Percentiles rank a stretch among this genome's conserved stretches.
These are phyloP conservation scores for Carabus problematicus DNA, from an alignment of 2,888 invertebrate genomes.

Conservation along the genomic window DNA sequence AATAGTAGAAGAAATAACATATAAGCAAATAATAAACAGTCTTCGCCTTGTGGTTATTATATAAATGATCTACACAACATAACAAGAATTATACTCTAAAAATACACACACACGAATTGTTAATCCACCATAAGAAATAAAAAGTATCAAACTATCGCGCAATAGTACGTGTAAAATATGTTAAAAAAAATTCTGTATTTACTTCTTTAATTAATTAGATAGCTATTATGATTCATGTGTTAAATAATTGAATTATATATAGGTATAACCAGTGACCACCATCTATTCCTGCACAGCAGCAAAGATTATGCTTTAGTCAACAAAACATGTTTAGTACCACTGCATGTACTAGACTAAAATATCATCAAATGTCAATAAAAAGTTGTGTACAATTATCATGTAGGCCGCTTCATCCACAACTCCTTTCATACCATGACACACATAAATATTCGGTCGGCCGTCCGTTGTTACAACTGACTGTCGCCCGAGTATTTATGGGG, in stretches of 20 bases:
- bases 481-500: too few relatives aligned
- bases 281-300: conserved; percentile 37
- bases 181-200: neutral
- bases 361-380: conserved; percentile 24
- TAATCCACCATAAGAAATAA: conserved; percentile 29
- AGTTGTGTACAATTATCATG: conserved; percentile 17
- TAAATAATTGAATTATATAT: neutral
- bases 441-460: too few relatives aligned
- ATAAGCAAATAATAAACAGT: conserved; percentile 36
- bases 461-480: too few relatives aligned
- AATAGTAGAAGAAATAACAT: conserved; percentile 24
- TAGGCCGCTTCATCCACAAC: conserved; percentile 19
- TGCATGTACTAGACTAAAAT: conserved; percentile 12
- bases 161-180: neutral
- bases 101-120: conserved; percentile 11
- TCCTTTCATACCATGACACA: neutral
- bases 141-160: neutral
- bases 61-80: conserved; percentile 40
- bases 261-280: conserved; percentile 16
- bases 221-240: neutral
- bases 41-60: conserved; percentile 30
- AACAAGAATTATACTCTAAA: conserved; percentile 41
- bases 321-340: conserved; percentile 34
- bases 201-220: neutral
- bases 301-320: conserved; percentile 36